Base-by-base conservation (phyloP, 2,888 invertebrate genomes). In the Cybosia mesomella region DNA sequence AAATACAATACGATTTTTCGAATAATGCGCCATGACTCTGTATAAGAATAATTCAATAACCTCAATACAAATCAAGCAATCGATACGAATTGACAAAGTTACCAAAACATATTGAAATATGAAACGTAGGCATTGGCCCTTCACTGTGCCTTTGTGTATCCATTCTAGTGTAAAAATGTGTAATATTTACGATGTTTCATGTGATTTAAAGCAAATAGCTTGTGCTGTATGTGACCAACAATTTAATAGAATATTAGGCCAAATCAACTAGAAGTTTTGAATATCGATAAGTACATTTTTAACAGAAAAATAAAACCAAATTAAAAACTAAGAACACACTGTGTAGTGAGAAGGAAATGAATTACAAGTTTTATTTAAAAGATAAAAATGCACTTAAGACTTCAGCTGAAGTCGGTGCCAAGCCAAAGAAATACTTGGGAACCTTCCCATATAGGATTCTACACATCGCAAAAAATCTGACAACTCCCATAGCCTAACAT, bases 191-290 rank as follows among this genome's bases (percentile, higher is more conserved):
- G 49, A 53, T 49, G 34, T 57, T 67, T 64, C 64, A 60, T 64
- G 24, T 58, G 28, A 64, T 59, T 59, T 59, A 55, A 68, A 21
- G 10, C 54, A 58, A 58, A 68, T 54, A 53, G 36, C n/a, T 15
- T 43, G 34, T 58, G 43, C 63, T 64, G 59, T 32, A 63, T 57
- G 49, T 49, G 49, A 13, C 60, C 43, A n/a, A 22, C 58, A 65
- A 69, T 68, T 64, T 61, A 36, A 15, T 24, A 24, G 39, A 21
- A 68, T 65, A 49, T 61, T 68, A n/a, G n/a, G 11, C 53, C 49
- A 62, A 64, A 61, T 34, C 49, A 61, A 28, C 63, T 39, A 36
- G 28, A 39, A 62, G 49, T 49, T 49, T 62, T 22, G 34, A 34
- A 53, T 24, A 2, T 9, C 8, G 18, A 36, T 18, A 43, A 43